These are phyloP conservation scores for Chironex yamaguchii DNA, from an alignment of 30 jellyfish, hydroid and myxozoan species.

Conservation along the genomic window DNA sequence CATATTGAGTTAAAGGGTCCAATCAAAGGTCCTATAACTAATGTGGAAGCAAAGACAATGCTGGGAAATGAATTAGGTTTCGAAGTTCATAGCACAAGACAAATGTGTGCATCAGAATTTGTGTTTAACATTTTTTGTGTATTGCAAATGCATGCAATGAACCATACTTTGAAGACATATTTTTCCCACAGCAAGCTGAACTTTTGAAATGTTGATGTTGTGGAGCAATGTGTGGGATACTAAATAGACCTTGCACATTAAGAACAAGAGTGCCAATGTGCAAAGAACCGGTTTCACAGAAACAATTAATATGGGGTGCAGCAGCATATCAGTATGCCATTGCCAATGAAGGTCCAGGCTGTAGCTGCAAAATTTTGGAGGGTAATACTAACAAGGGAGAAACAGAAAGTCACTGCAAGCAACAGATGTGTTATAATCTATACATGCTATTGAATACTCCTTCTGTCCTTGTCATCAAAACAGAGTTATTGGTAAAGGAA, in stretches of 20 bases:
- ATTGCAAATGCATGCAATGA: no score
- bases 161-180: not conserved
- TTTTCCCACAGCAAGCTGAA: not conserved
- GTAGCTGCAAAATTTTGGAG: not conserved
- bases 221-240: not conserved
- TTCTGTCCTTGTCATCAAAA: not conserved
- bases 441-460: slow-evolving; percentile 1
- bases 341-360: slow-evolving; percentile 13
- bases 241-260: not conserved
- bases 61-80: no score
- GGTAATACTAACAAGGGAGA: not conserved
- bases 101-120: no score
- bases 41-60: no score
- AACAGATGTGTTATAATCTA: not conserved
- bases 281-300: not conserved
- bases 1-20: no score
- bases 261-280: not conserved
- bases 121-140: no score
- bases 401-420: not conserved
- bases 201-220: not conserved
- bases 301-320: slow-evolving; percentile 4
- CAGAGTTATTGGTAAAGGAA: not conserved
- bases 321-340: slow-evolving; percentile 34
- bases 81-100: no score
- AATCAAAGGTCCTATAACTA: no score